These are phyloP conservation scores for Artibeus jamaicensis DNA, from an alignment of 2,797 vertebrate genomes.

Conservation along the genomic window DNA sequence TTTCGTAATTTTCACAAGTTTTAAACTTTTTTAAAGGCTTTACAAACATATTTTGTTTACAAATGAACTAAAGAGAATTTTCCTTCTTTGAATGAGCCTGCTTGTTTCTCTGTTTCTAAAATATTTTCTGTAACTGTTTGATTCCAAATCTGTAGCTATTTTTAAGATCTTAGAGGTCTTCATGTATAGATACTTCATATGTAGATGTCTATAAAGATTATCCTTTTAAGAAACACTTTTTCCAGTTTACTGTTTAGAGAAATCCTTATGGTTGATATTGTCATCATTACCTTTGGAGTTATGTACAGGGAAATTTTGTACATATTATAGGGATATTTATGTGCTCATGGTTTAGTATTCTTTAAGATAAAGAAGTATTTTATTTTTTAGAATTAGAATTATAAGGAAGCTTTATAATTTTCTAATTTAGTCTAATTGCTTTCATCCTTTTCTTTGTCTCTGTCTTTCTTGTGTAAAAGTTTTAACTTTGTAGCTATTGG, in stretches of 20 bases:
- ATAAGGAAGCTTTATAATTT: neutral
- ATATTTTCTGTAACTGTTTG: neutral
- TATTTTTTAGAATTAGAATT: neutral
- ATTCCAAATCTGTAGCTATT: neutral
- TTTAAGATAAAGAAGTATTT: neutral
- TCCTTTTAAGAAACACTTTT: neutral
- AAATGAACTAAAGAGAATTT: neutral
- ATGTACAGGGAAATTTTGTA: neutral
- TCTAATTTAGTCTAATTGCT: neutral
- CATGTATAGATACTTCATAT: neutral
- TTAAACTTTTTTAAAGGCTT: neutral
- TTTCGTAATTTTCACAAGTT: neutral
- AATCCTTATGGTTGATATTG: neutral
- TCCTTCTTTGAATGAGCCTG: neutral
- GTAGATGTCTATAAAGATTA: neutral
- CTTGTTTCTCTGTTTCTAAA: neutral
- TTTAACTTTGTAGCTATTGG: neutral
- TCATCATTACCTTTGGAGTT: neutral
- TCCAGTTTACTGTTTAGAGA: constrained; percentile 15
- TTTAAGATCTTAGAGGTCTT: constrained; percentile 5
- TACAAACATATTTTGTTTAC: neutral
- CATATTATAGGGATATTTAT: neutral
- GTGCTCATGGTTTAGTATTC: neutral
- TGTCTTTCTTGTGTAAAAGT: neutral
- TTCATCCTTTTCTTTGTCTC: constrained; percentile 23